Conservation (phyloP, 2,113 vertebrate species). For the Bubalus kerabau region DNA sequence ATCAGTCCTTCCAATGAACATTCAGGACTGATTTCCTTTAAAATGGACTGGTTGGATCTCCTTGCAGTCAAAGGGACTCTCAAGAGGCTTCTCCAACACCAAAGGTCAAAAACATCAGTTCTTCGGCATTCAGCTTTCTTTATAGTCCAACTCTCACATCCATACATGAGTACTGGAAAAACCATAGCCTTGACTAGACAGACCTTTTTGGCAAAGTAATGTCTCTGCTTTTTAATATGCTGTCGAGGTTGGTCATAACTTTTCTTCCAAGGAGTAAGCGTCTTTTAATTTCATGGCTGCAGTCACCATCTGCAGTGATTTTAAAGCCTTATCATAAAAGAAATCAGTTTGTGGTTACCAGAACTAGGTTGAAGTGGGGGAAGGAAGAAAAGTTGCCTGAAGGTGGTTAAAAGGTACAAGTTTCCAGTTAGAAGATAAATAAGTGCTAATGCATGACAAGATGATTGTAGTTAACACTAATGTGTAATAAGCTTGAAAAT, state of each 20-base stretch:
- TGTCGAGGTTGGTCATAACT: fast-evolving
- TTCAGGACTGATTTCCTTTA: background rate
- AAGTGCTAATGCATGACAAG: background rate
- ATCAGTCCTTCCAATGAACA: background rate
- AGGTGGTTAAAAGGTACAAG: background rate
- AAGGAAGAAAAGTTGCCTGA: background rate
- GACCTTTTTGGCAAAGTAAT: background rate
- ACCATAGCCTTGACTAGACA: background rate
- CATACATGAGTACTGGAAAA: background rate
- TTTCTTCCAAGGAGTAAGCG: background rate
- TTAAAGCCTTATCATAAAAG: background rate
- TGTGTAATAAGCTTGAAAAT: background rate
- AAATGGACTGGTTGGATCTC: background rate
- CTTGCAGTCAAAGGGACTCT: background rate
- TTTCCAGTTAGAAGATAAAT: background rate
- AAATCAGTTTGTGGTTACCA: background rate
- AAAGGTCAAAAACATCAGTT: background rate
- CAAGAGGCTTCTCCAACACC: background rate
- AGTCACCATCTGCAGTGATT: background rate
- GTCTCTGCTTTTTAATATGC: background rate
- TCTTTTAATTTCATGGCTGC: background rate
- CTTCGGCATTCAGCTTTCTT: background rate
- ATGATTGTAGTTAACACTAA: background rate
- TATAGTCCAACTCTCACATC: background rate
- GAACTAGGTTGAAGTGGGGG: background rate